These are phyloP conservation scores for Protosalanx chinensis DNA, from an alignment of 2,797 vertebrate genomes.

Conservation along the genomic window DNA sequence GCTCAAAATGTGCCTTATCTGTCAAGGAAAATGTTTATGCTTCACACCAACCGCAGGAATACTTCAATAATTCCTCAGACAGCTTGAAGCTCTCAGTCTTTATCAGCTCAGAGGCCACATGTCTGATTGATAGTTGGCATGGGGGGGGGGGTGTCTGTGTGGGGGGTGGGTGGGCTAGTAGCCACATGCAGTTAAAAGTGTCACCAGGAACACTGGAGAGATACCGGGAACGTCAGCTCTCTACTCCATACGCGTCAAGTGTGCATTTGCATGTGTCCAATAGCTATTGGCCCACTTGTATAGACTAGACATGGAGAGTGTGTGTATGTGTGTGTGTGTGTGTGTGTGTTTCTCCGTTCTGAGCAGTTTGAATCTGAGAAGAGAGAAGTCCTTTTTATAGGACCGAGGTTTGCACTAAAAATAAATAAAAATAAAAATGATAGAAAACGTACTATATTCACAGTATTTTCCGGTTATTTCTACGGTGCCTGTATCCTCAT, in stretches of 20 bases:
- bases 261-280: constrained; percentile 12
- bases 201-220: constrained; percentile 52
- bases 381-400: too few species aligned
- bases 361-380: too few species aligned
- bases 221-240: constrained; percentile 39
- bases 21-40: constrained; percentile 68
- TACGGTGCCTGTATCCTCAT: constrained; percentile 4
- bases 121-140: constrained; percentile 53
- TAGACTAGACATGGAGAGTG: constrained; percentile 20
- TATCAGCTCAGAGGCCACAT: constrained; percentile 55
- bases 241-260: constrained; percentile 25
- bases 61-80: constrained; percentile 53
- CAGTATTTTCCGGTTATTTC: constrained; percentile 15
- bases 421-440: too few species aligned
- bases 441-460: not conserved
- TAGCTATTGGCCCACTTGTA: not conserved
- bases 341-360: constrained; percentile 14
- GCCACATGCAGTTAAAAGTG: constrained; percentile 43
- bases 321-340: too few species aligned
- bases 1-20: constrained; percentile 68
- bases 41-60: constrained; percentile 47
- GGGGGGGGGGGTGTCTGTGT: too few species aligned
- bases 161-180: constrained; percentile 14
- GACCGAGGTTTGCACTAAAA: too few species aligned
- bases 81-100: constrained; percentile 57